Evolutionary conservation across 2,113 vertebrate genomes (phyloP), one percentile per base, ranked within the genome.

Genomic region (Neodontobutis hainanensis): DNA sequence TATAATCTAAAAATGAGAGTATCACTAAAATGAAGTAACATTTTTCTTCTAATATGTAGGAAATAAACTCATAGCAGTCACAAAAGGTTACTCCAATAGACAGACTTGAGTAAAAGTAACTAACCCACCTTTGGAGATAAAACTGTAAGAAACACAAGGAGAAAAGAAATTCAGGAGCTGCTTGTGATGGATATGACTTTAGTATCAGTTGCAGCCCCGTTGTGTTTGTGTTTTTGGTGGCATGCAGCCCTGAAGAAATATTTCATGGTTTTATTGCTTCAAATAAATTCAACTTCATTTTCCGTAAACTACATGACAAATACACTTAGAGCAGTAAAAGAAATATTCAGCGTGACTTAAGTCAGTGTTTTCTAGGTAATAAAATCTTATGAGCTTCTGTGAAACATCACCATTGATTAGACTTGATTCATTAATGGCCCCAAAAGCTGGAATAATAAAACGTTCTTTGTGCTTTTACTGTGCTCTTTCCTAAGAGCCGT

Each of bases 191-290:
- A 52, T 73, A 64, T 62, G 55, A 72, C 72, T 77, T 71, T 64
- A 71, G 83, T 75, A 73, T 91, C 81, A 79, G 77, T 87, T 86
- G 70, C 80, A 50, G 82, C 81, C 82, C 78, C 69, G 88, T 82
- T 77, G 77, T 88, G 84, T 91, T 89, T 90, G 84, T 90, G 86
- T 91, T 92, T 87, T 89, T 73, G 55, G 77, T 88, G 86, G 89
- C 84, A 68, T 6, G 44, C 59, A 75, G 88, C 87, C 83, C 84
- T 69, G 15, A 76, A 83, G 86, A 85, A 88, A 86, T 89, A 85
- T 84, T 84, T 89, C 80, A 76, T 64, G 47, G 40, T 82, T 91
- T 90, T 91, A 90, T 88, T 86, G 77, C 86, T 80, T 81, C 75
- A 92, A 90, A 92, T 91, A 88, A 91, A 87, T 88, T 85, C 73